These are phyloP conservation scores for Labroides dimidiatus DNA, from an alignment of 2,797 vertebrate species.

Conservation along the genomic window DNA sequence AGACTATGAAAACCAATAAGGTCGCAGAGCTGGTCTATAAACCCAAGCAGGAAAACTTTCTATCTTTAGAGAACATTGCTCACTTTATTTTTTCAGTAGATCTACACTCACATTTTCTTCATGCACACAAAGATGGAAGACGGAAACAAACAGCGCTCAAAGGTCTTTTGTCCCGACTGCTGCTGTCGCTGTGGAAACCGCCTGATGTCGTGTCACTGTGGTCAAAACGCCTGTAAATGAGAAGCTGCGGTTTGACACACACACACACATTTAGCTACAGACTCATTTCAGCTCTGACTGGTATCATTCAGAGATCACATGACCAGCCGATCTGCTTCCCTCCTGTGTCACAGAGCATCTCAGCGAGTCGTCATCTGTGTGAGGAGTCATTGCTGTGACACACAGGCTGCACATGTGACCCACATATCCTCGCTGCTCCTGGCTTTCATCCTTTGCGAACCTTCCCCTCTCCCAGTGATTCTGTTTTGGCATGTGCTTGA, in stretches of 20 bases:
- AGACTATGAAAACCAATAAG: neutral
- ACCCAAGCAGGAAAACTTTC: neutral
- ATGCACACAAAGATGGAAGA: neutral
- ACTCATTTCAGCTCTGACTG: slow-evolving; percentile 36
- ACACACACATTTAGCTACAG: neutral
- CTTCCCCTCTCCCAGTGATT: neutral
- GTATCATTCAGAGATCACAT: slow-evolving; percentile 48
- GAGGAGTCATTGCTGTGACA: slow-evolving; percentile 26
- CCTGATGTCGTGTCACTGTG: slow-evolving; percentile 61
- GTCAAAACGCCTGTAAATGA: slow-evolving; percentile 46
- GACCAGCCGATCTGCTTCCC: slow-evolving; percentile 9
- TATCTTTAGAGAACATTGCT: neutral
- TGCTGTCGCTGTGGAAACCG: slow-evolving; percentile 57
- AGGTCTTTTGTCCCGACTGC: slow-evolving; percentile 21
- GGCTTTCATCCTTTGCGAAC: neutral
- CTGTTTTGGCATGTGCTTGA: too few species aligned
- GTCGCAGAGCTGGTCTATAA: neutral
- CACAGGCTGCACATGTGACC: neutral
- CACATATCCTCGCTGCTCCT: neutral
- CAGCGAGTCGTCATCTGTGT: slow-evolving; percentile 16
- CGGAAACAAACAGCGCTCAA: slow-evolving; percentile 14
- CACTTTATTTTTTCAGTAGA: neutral
- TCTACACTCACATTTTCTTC: neutral
- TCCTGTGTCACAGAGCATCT: slow-evolving; percentile 30
- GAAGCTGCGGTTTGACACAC: slow-evolving; percentile 58